phyloP scores from a whole-genome alignment of 2,888 invertebrate species.

The Brachylomia viminalis region DNA sequence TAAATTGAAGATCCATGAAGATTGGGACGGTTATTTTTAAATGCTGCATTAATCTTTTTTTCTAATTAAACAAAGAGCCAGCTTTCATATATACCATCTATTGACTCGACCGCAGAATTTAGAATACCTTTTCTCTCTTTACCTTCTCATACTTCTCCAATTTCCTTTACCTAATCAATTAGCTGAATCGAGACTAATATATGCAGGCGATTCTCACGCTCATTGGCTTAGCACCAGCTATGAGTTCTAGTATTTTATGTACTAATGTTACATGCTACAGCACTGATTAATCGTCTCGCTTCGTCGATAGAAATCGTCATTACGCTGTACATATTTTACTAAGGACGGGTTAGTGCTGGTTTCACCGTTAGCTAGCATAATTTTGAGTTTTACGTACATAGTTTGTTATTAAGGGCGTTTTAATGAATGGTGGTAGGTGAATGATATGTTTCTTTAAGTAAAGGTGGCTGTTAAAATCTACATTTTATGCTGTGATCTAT shows the following conservation, averaged over 20 bases:
- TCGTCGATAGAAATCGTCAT: conserved; percentile 69
- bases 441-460: conserved; percentile 17
- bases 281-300: conserved; percentile 64
- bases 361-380: conserved; percentile 65
- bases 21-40: background rate
- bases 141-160: background rate
- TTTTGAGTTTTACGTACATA: conserved; percentile 52
- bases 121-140: background rate
- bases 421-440: conserved; percentile 27
- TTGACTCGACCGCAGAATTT: background rate
- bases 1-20: background rate
- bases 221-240: conserved; percentile 38
- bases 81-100: background rate
- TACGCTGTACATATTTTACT: conserved; percentile 68
- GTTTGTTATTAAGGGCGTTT: conserved; percentile 36
- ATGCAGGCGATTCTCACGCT: conserved; percentile 52
- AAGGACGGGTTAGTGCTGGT: conserved; percentile 50
- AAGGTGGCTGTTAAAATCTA: background rate
- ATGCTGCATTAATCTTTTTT: background rate
- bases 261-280: conserved; percentile 52
- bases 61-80: background rate
- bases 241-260: conserved; percentile 40
- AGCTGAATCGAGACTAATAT: conserved; percentile 37
- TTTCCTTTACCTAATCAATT: conserved; percentile 8
- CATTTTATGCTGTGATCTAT: background rate